Conservation (phyloP, 2,113 vertebrate genomes). For the Diadophis punctatus region DNA sequence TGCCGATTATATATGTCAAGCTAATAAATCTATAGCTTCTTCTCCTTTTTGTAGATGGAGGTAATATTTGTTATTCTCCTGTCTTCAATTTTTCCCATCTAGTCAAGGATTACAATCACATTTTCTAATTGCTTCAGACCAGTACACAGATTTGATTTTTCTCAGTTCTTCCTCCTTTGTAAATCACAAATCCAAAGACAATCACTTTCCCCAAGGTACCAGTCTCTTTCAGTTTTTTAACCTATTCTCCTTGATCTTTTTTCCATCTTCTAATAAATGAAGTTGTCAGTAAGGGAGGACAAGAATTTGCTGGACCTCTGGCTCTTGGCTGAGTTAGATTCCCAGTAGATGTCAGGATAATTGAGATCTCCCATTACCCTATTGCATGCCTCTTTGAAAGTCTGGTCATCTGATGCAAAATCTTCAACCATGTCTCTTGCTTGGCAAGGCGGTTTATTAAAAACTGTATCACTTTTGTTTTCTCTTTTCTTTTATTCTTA, state of each 20-base stretch:
- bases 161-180: neutral
- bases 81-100: neutral
- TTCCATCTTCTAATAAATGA: neutral
- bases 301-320: neutral
- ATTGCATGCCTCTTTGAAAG: neutral
- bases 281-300: neutral
- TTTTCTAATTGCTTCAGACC: neutral
- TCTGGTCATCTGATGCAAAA: neutral
- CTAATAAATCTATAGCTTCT: neutral
- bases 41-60: neutral
- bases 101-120: neutral
- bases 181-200: neutral
- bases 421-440: neutral
- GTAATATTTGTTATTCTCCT: neutral
- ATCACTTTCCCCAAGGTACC: neutral
- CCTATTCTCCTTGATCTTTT: neutral
- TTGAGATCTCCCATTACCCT: neutral
- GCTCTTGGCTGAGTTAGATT: neutral
- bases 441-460: neutral
- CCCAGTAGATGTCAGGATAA: neutral
- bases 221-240: neutral
- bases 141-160: neutral
- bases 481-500: neutral
- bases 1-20: neutral
- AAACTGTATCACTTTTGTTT: neutral